These are phyloP conservation scores for Huso huso DNA, from an alignment of 2,797 vertebrate species.

Conservation along the genomic window DNA sequence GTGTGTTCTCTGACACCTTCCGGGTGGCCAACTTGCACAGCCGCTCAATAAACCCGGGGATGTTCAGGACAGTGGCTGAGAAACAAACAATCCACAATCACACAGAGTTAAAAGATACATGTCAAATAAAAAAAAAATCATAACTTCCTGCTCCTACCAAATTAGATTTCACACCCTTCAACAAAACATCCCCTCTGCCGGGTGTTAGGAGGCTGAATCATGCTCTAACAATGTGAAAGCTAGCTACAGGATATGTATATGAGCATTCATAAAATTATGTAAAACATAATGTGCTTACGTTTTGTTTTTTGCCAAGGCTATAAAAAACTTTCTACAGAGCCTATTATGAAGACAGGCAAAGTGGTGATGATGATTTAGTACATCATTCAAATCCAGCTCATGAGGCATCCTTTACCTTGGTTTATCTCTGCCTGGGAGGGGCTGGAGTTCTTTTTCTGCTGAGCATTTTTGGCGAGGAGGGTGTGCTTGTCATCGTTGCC, in stretches of 20 bases:
- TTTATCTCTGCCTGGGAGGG: slow-evolving; percentile 90
- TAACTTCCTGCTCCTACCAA: background rate
- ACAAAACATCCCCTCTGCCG: no score
- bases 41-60: slow-evolving; percentile 91
- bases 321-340: no score
- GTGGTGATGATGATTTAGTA: no score
- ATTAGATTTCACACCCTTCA: no score
- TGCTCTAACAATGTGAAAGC: no score
- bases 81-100: slow-evolving; percentile 6
- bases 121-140: slow-evolving; percentile 9
- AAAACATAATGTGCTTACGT: no score
- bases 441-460: slow-evolving; percentile 80
- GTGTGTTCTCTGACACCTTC: slow-evolving; percentile 88
- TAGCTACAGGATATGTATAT: no score
- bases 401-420: slow-evolving; percentile 66
- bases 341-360: background rate
- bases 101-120: slow-evolving; percentile 4
- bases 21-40: slow-evolving; percentile 90
- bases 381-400: no score
- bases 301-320: no score
- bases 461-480: slow-evolving; percentile 89
- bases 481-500: slow-evolving; percentile 96
- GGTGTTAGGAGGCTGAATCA: no score
- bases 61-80: slow-evolving; percentile 85
- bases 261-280: no score